Base-by-base conservation (phyloP, 2,113 vertebrate genomes). In the Engraulis encrasicolus region DNA sequence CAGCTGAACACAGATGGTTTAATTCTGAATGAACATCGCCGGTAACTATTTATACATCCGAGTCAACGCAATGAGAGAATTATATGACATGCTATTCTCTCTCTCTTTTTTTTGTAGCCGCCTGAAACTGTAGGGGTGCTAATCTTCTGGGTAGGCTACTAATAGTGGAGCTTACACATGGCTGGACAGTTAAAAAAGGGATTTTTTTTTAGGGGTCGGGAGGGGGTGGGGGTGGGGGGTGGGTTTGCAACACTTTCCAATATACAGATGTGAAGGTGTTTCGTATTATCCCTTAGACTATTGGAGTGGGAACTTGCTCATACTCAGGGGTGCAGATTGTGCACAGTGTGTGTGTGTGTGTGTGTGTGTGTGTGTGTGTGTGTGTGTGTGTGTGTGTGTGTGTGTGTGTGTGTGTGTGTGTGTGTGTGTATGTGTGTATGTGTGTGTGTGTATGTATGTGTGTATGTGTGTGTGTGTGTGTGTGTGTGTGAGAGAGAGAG, bases 21-120 rank as follows among this genome's bases (percentile, higher is more conserved):
- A 18, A 74, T 36, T 74, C 66, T 74, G 66, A 74, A 74, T 74
- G 14, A 74, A 74, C 66, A 74, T 74, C 66, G 34, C 15, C 15
- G 66, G 66, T 74, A 74, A 74, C 66, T 74, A 74, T 74, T 74
- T 74, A 74, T 74, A 74, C 66, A 74, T 74, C 66, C 66, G 66
- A 74, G 31, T 66, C 1, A 17, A 31, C 34, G 66, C 12, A 27
- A 4, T 15, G 2, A 15, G 23, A 34, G 31, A 74, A 31, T 74
- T 74, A 34, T 74, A 74, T 74, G 66, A 74, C 66, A 36, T 74
- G 23, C 23, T 34, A 36, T 74, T 31, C 66, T 31, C 5, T 34
- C n/a, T n/a, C n/a, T 74, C 40, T 31, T 34, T 74, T 74, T 74
- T 34, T 74, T 17, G 34, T 31, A 15, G 66, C 17, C 66, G 66